Percentiles rank a stretch among this genome's conserved stretches.
Evolutionary conservation across 2,113 vertebrate genomes (phyloP).

Genomic region (Argyrosomus japonicus): DNA sequence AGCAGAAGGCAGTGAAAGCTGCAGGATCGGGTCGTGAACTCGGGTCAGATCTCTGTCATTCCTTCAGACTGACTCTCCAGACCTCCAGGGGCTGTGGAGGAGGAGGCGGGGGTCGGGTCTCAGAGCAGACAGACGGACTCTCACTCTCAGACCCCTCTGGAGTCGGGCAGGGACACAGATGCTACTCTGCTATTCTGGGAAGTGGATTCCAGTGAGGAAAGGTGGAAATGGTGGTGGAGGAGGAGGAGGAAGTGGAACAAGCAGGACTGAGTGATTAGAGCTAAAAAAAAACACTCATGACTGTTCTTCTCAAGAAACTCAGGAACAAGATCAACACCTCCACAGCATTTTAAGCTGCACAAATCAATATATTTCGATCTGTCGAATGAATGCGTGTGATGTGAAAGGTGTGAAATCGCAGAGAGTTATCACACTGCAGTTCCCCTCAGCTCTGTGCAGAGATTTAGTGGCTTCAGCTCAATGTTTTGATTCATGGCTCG

Average conservation of each 20-base stretch:
- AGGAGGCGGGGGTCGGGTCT: neutral
- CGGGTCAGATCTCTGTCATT: slow-evolving; percentile 45
- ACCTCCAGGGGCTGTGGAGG: neutral
- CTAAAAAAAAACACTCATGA: too few species aligned
- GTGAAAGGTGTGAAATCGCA: too few species aligned
- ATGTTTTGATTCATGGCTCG: too few species aligned
- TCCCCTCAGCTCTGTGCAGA: too few species aligned
- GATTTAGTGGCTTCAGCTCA: too few species aligned
- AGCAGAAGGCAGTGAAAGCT: slow-evolving; percentile 47
- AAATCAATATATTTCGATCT: too few species aligned
- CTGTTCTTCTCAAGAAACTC: neutral
- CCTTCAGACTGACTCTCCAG: slow-evolving; percentile 41
- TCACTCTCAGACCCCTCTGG: slow-evolving; percentile 47
- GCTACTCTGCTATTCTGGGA: slow-evolving; percentile 72
- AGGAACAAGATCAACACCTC: neutral
- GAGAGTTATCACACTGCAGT: too few species aligned
- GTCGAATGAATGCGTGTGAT: neutral
- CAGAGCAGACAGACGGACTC: slow-evolving; percentile 49
- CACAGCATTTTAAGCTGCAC: too few species aligned
- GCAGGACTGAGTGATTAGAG: neutral
- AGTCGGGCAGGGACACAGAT: slow-evolving; percentile 52
- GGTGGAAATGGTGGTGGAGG: too few species aligned
- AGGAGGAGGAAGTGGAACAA: slow-evolving; percentile 31
- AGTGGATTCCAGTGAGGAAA: slow-evolving; percentile 46
- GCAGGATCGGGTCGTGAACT: slow-evolving; percentile 53